Percentiles rank a stretch among this genome's conserved stretches.
phyloP scores from a whole-genome alignment of 2,113 vertebrate genomes.

The Tyto alba region DNA sequence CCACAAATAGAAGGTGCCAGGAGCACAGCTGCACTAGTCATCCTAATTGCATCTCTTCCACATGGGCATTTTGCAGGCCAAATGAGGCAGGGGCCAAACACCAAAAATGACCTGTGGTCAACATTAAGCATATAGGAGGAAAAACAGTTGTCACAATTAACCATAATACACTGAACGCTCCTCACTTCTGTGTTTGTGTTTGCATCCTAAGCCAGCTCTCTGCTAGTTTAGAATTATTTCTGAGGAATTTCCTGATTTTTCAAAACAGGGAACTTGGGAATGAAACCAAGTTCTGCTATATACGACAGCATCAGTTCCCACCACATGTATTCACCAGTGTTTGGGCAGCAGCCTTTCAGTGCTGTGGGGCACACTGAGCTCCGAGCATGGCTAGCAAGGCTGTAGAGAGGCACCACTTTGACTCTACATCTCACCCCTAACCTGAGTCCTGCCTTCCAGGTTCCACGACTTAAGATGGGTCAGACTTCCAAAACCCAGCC shows the following conservation, averaged over 20 bases:
- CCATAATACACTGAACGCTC: neutral
- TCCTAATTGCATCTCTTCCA: neutral
- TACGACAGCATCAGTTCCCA: neutral
- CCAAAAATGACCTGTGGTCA: neutral
- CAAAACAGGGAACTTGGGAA: neutral
- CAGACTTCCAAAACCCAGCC: neutral
- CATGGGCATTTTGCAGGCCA: neutral
- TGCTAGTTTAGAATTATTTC: neutral
- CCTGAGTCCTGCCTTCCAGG: neutral
- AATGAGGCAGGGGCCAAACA: neutral
- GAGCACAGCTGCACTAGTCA: neutral
- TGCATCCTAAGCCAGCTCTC: neutral
- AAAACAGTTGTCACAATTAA: neutral
- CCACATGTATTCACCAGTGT: fast-evolving
- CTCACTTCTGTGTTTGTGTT: neutral
- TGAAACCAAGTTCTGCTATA: neutral
- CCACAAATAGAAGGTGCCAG: neutral
- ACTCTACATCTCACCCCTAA: neutral
- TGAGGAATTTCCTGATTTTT: neutral
- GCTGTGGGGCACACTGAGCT: neutral
- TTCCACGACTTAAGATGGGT: neutral
- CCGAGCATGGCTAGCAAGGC: neutral
- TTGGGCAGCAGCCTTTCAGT: fast-evolving
- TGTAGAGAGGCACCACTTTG: neutral
- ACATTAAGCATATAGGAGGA: neutral